These are phyloP conservation scores for Rhagium mordax DNA, from an alignment of 2,888 invertebrate genomes.

Conservation along the genomic window DNA sequence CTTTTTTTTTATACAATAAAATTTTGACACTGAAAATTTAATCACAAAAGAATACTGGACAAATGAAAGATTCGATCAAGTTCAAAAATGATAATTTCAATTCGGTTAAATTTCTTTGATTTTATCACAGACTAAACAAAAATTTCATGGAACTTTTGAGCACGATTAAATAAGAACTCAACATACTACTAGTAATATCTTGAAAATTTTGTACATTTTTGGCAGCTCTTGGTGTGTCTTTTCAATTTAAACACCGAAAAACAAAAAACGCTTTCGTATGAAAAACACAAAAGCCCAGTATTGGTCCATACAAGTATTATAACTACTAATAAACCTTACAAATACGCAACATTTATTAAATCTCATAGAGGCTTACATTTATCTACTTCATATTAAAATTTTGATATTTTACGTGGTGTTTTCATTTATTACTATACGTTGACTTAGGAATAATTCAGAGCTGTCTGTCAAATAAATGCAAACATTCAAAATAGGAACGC, in stretches of 20 bases:
- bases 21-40: constrained; percentile 10
- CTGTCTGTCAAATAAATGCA: constrained; percentile 1
- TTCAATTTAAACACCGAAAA: constrained; percentile 3
- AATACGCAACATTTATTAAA: constrained; percentile 31
- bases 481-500: constrained; percentile 1
- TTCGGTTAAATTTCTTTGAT: constrained; percentile 8
- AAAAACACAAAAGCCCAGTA: constrained; percentile 50
- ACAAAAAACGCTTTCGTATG: not conserved
- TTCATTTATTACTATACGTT: constrained; percentile 30
- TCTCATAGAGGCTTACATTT: constrained; percentile 22
- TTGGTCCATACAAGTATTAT: constrained; percentile 49
- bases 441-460: constrained; percentile 16
- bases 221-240: constrained; percentile 49
- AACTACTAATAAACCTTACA: constrained; percentile 28
- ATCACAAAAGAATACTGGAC: constrained; percentile 47
- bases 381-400: constrained; percentile 26
- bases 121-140: constrained; percentile 49
- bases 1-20: constrained; percentile 31
- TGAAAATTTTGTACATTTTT: constrained; percentile 54
- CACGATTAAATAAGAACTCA: constrained; percentile 13
- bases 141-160: constrained; percentile 34
- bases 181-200: constrained; percentile 18
- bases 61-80: constrained; percentile 31
- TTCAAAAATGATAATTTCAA: not conserved
- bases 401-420: constrained; percentile 34